Conservation (phyloP, 2,797 vertebrate species). For the Loriculus beryllinus region DNA sequence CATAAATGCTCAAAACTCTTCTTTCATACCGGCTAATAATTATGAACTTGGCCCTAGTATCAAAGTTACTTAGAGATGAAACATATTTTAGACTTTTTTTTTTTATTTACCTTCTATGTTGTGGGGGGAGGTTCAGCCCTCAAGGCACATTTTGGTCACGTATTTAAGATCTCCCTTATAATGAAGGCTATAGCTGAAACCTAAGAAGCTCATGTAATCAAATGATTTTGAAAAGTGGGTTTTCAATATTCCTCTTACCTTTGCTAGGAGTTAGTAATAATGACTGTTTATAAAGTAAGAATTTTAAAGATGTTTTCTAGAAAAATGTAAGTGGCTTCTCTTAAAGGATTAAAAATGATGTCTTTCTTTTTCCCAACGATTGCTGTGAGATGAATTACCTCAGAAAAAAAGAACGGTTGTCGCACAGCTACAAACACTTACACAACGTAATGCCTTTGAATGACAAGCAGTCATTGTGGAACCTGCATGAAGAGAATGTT, state of each 20-base stretch:
- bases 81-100: not conserved
- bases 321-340: not conserved
- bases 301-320: not conserved
- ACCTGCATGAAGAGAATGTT: slow-evolving; percentile 54
- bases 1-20: slow-evolving; percentile 28
- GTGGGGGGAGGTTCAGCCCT: slow-evolving; percentile 27
- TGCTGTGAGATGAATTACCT: not conserved
- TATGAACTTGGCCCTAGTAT: slow-evolving; percentile 56
- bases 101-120: slow-evolving; percentile 39
- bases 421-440: slow-evolving; percentile 23
- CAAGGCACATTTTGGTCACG: slow-evolving; percentile 22
- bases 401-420: not conserved
- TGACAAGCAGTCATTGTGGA: not conserved
- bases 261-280: not conserved
- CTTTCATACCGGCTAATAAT: slow-evolving; percentile 53
- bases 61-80: slow-evolving; percentile 59
- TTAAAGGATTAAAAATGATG: not conserved
- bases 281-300: not conserved
- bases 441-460: not conserved
- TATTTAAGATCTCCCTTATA: slow-evolving; percentile 14
- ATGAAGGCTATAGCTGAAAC: not conserved
- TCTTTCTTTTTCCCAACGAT: not conserved
- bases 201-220: not conserved
- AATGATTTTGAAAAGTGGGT: not conserved
- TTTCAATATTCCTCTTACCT: not conserved